phyloP scores from a whole-genome alignment of 2,888 invertebrate species.

The Zygogramma bicolorata region DNA sequence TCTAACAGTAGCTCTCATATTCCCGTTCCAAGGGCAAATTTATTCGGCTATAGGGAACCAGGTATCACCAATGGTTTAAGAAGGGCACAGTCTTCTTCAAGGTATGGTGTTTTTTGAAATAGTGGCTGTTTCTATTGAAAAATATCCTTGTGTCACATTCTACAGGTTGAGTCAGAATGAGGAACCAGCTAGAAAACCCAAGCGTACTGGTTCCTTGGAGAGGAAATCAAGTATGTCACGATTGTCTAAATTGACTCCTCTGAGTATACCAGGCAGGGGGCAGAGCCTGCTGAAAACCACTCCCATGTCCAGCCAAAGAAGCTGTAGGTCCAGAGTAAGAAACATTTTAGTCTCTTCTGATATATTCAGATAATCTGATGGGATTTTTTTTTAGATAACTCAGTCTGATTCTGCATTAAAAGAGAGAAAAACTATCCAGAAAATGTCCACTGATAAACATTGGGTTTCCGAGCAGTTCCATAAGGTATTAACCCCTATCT shows the following conservation, averaged over 20 bases:
- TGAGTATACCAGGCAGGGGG: constrained; percentile 3
- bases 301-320: constrained; percentile 31
- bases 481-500: constrained; percentile 19
- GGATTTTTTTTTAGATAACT: constrained; percentile 24
- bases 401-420: constrained; percentile 20
- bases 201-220: constrained; percentile 26
- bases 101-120: constrained; percentile 11
- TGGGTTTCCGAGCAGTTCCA: constrained; percentile 37
- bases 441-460: constrained; percentile 29
- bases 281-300: constrained; percentile 22
- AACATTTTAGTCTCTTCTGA: background rate
- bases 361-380: too few relatives aligned
- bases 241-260: constrained; percentile 26
- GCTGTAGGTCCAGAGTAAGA: constrained; percentile 23
- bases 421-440: constrained; percentile 37
- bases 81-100: constrained; percentile 24
- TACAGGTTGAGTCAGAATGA: constrained; percentile 27
- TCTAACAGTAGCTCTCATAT: constrained; percentile 32
- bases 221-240: constrained; percentile 10
- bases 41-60: constrained; percentile 16
- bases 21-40: constrained; percentile 23
- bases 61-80: background rate
- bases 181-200: constrained; percentile 3
- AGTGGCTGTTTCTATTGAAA: background rate
- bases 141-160: too few relatives aligned